A percentile compares a stretch with the other conserved stretches of the same genome.
Conservation (phyloP, 2,797 vertebrate species). For the Chaenodraco wilsoni region DNA sequence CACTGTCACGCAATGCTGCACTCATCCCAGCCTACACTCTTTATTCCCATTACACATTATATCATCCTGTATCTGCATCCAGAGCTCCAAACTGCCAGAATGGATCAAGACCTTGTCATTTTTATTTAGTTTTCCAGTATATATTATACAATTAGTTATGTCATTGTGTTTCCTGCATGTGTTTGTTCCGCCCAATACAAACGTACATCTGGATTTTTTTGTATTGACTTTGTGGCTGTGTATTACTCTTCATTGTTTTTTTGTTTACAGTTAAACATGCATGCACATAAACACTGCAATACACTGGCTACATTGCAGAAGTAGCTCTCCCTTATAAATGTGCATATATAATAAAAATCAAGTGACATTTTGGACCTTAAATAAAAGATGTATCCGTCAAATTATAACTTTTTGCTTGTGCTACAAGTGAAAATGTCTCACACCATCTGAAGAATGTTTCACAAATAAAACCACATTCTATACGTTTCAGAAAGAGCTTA, state of each 20-base stretch:
- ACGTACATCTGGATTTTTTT: neutral
- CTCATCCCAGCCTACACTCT: conserved; percentile 58
- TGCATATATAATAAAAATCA: neutral
- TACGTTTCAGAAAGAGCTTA: conserved; percentile 4
- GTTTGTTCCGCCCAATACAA: neutral
- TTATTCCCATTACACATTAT: conserved; percentile 65
- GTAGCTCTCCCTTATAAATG: neutral
- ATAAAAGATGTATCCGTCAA: neutral
- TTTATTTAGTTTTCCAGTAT: conserved; percentile 6
- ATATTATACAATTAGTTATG: neutral
- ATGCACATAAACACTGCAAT: neutral
- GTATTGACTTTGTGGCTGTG: conserved; percentile 2
- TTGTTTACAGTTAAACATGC: neutral
- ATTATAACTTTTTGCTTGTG: neutral
- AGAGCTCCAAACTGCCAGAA: conserved; percentile 31
- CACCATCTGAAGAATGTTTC: conserved; percentile 19
- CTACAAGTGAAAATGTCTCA: conserved; percentile 17
- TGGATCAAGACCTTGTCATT: conserved; percentile 29
- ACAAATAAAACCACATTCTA: conserved; percentile 32
- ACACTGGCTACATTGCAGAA: neutral
- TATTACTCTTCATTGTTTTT: conserved; percentile 15
- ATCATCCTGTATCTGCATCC: conserved; percentile 55
- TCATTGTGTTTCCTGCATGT: neutral
- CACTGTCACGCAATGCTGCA: conserved; percentile 78
- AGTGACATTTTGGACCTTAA: neutral